These are phyloP conservation scores for Sitta carolinensis DNA, from an alignment of 2,797 vertebrate genomes.

Conservation along the genomic window DNA sequence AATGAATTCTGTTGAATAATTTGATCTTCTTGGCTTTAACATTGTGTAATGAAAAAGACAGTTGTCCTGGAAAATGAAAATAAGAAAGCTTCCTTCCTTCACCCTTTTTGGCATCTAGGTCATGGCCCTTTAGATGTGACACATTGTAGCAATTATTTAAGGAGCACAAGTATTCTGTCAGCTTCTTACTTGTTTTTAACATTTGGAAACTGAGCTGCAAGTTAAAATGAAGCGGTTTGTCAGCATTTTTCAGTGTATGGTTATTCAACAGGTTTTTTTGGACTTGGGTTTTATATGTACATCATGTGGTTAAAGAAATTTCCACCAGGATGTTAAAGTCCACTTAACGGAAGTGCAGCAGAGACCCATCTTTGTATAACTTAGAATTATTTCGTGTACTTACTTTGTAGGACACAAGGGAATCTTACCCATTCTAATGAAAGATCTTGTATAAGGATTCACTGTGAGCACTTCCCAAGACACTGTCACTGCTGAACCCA, in stretches of 20 bases:
- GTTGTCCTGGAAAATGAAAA: not conserved
- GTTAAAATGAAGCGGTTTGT: not conserved
- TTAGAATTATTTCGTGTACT: not conserved
- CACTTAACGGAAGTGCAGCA: not conserved
- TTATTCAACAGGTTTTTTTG: not conserved
- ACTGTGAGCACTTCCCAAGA: not conserved
- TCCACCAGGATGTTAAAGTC: not conserved
- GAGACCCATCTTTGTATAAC: not conserved
- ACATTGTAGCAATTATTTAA: not conserved
- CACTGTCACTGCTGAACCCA: not conserved
- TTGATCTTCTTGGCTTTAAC: not conserved
- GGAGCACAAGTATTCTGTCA: not conserved
- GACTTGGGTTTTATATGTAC: not conserved
- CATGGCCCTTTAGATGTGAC: not conserved
- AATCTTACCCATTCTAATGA: accelerated
- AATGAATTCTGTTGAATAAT: not conserved
- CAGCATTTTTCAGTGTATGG: not conserved
- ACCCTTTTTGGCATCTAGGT: not conserved
- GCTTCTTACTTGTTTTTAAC: not conserved
- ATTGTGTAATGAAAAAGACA: not conserved
- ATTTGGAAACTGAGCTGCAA: not conserved
- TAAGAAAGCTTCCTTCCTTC: not conserved
- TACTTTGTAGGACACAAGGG: not conserved
- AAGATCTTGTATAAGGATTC: not conserved
- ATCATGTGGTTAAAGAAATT: not conserved